Evolutionary conservation across 53 echinoderm and acorn worm genomes (phyloP).

Genomic region (Mesocentrotus franciscanus): DNA sequence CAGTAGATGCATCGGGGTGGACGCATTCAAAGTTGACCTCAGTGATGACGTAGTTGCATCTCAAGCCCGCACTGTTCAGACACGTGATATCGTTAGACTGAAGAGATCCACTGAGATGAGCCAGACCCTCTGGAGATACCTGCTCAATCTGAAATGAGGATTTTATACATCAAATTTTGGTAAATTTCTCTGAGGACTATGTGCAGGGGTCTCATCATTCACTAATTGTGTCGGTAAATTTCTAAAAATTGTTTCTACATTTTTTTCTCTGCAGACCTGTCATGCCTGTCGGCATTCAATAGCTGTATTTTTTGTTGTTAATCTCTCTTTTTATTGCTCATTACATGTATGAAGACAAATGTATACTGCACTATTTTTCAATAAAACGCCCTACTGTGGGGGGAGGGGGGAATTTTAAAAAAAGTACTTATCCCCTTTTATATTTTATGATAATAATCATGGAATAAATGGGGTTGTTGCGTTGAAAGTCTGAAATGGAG

Average conservation of each 20-base stretch:
- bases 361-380: no score
- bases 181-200: not conserved
- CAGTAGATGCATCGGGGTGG: not conserved
- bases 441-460: no score
- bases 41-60: conserved; percentile 18
- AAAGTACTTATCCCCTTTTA: no score
- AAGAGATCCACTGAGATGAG: not conserved
- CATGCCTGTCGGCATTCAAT: no score
- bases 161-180: not conserved
- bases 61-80: not conserved
- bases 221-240: not conserved
- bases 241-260: not conserved
- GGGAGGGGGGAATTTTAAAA: no score
- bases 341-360: no score
- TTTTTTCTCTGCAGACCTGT: no score
- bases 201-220: not conserved
- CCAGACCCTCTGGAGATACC: not conserved
- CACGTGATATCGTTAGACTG: conserved; percentile 22
- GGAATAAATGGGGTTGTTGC: not conserved
- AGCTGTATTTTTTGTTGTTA: no score
- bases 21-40: conserved; percentile 12
- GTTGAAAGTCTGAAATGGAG: not conserved
- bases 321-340: no score
- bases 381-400: no score
- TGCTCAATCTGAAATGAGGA: not conserved